Base-by-base conservation (phyloP, 2,888 invertebrate species). In the Caradrina clavipalpis region DNA sequence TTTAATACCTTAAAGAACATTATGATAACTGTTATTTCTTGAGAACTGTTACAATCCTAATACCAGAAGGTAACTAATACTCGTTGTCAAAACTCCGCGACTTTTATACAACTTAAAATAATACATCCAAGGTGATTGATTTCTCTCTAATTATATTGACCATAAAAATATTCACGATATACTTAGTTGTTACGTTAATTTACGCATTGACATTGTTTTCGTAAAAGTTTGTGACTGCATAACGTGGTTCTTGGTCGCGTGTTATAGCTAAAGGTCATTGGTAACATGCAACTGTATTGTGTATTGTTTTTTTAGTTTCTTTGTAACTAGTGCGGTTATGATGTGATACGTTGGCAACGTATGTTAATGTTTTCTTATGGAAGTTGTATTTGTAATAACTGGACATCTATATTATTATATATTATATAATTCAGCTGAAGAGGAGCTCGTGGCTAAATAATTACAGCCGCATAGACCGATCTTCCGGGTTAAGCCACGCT, bases 1-100 rank as follows among this genome's bases (percentile, higher is more conserved):
- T 42, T n/a, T 5, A 35, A 56, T 83, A 82, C 82, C 82, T 83
- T 82, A 2, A 78, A 57, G 57, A 78, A 83, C 82, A 82, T 82
- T 66, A 67, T 83, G 11, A 17, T 8, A 10, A 17, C 31, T 57
- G 39, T 62, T 72, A 42, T 49, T 49, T n/a, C 51, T 39, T 47
- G 15, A 21, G 19, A 42, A 53, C 31, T 53, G 39, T 59, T 55
- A 13, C 49, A 67, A 71, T 45, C 54, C 71, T 51, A 68, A 45
- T 26, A 15, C 17, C 21, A 68, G 4, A 45, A 55, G 8, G 54
- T 22, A 71, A 79, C 84, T 82, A 76, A 84, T 74, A 84, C 68
- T 64, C 60, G 10, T 31, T 49, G 49, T 10, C 57, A 51, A 56
- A 78, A 55, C 13, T 13, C 55, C 54, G 71, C 35, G 73, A 69